Evolutionary conservation across 2,888 invertebrate species (phyloP), one percentile per base, ranked within the genome.

Genomic region (Nomada fabriciana): DNA sequence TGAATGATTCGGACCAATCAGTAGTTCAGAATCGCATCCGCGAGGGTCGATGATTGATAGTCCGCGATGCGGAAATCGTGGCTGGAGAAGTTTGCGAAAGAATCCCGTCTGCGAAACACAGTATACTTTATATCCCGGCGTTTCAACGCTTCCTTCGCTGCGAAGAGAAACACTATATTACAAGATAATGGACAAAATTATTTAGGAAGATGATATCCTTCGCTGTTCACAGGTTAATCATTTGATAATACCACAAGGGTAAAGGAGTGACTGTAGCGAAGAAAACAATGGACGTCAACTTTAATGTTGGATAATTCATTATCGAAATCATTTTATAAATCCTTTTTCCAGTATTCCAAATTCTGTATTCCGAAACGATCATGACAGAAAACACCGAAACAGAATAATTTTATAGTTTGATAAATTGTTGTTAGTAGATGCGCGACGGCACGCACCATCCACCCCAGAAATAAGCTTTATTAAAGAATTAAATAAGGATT

Each of bases 1-100:
- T 86, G 88, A 88, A 88, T 80, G 88, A 88, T 87, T 84, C 86
- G 82, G 82, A 65, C 87, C 86, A 83, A 88, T 88, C 87, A 85
- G 84, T 80, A 84, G 60, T 85, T 82, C 80, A 87, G 87, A 86
- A 87, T 83, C 84, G 82, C 76, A 80, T 87, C 86, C 87, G 74
- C 82, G 83, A 83, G 83, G 73, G 64, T 69, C 72, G 86, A 85
- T 87, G 88, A 88, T 88, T 85, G 85, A 88, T 88, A 75, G 82
- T 80, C 29, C 67, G 70, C 84, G 85, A 88, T 85, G 88, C 88
- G 83, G 85, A 88, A 88, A 88, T 88, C 83, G 76, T 82, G 69
- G 75, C 82, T 70, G 64, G 83, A 43, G 53, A 67, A 71, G 75
- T 86, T 81, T 80, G 80, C 87, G 87, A 87, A 84, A 87, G 86